phyloP scores from a whole-genome alignment of 1,140 invertebrate genomes.

The Drosophila trapezifrons region DNA sequence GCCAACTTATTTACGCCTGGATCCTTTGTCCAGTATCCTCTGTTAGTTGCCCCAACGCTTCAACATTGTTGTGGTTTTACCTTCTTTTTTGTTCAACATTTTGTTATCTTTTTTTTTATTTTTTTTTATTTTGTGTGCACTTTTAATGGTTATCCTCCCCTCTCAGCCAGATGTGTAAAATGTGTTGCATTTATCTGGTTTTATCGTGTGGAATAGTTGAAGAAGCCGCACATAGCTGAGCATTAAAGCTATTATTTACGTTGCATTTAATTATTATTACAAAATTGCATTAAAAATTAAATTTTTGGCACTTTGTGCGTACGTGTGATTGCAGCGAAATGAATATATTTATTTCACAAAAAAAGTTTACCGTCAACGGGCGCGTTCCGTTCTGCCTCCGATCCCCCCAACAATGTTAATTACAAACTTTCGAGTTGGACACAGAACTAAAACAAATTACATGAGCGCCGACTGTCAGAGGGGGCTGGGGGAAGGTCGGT shows the following conservation, averaged over 20 bases:
- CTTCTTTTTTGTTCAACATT: conserved; percentile 1
- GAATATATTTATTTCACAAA: conserved; percentile 26
- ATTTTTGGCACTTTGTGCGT: conserved; percentile 16
- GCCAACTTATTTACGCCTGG: conserved; percentile 52
- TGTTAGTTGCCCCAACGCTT: conserved; percentile 49
- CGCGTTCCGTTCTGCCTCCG: neutral
- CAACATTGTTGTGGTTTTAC: conserved; percentile 28
- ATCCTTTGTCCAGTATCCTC: conserved; percentile 43
- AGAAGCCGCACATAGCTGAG: neutral
- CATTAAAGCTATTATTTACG: neutral
- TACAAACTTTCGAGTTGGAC: conserved; percentile 54
- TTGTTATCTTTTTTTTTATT: conserved; percentile 10
- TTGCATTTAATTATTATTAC: conserved; percentile 2
- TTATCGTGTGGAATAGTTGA: conserved; percentile 16
- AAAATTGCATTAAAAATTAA: conserved; percentile 11
- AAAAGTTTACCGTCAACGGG: conserved; percentile 5
- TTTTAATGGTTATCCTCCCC: conserved; percentile 3
- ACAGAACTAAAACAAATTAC: conserved; percentile 46
- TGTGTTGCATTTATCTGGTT: conserved; percentile 32
- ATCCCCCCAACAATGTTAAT: conserved; percentile 55
- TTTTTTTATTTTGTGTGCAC: neutral
- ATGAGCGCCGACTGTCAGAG: conserved; percentile 18
- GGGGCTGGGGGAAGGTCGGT: neutral
- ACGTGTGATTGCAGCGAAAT: conserved; percentile 21
- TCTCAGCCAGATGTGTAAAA: conserved; percentile 1